phyloP scores from a whole-genome alignment of 2,113 vertebrate species.

The Epinephelus moara region DNA sequence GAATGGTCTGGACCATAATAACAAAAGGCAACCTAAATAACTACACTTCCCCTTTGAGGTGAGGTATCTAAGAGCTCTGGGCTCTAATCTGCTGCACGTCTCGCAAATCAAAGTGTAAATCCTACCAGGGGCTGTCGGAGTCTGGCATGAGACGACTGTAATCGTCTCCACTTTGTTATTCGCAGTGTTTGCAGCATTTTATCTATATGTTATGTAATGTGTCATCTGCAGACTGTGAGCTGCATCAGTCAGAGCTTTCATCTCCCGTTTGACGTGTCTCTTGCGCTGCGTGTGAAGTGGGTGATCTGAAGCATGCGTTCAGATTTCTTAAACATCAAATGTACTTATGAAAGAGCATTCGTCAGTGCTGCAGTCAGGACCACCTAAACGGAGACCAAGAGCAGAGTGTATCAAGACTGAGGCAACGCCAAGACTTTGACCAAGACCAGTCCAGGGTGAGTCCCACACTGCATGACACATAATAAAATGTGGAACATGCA shows the following conservation, averaged over 20 bases:
- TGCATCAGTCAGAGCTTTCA: slow-evolving; percentile 30
- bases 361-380: too few species aligned
- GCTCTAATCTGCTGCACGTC: slow-evolving; percentile 53
- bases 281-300: neutral
- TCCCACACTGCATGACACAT: too few species aligned
- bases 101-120: slow-evolving; percentile 60
- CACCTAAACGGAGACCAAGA: too few species aligned
- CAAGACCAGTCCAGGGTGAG: too few species aligned
- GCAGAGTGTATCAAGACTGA: too few species aligned
- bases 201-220: slow-evolving; percentile 43
- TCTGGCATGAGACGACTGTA: slow-evolving; percentile 27
- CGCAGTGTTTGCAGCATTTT: slow-evolving; percentile 18
- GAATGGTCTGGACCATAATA: slow-evolving; percentile 58
- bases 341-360: neutral
- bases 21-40: slow-evolving; percentile 77
- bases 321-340: slow-evolving; percentile 20
- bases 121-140: slow-evolving; percentile 23
- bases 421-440: too few species aligned
- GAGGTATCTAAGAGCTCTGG: slow-evolving; percentile 47
- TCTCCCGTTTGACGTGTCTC: neutral
- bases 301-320: neutral
- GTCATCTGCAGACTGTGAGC: slow-evolving; percentile 13
- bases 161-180: slow-evolving; percentile 46
- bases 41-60: slow-evolving; percentile 66
- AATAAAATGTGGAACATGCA: too few species aligned